A percentile compares a stretch with the other conserved stretches of the same genome.
These are phyloP conservation scores for Octopus sinensis DNA, from an alignment of 1,140 invertebrate genomes.

Conservation along the genomic window DNA sequence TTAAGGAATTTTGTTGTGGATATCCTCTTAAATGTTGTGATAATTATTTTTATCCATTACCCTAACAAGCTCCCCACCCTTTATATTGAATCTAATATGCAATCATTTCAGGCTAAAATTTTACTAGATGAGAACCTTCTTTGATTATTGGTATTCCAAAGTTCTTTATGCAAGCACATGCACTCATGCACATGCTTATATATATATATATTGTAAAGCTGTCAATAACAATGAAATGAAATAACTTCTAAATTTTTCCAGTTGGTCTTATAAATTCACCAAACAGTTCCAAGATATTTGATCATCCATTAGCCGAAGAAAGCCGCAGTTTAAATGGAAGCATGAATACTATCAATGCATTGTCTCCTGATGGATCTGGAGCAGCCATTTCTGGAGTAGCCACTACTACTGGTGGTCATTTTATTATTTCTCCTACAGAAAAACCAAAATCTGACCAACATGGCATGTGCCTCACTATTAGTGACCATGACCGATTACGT, in stretches of 20 bases:
- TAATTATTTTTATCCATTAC: no score
- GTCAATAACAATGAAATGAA: no score
- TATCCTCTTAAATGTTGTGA: no score
- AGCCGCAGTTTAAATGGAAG: conserved; percentile 22
- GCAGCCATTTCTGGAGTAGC: conserved; percentile 8
- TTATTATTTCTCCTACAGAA: conserved; percentile 15
- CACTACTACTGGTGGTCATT: conserved; percentile 7
- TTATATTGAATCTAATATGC: no score
- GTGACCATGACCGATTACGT: conserved; percentile 78
- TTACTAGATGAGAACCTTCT: no score
- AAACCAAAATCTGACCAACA: conserved; percentile 37
- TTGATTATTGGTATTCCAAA: no score
- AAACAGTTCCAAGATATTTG: conserved; percentile 32
- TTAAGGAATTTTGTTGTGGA: no score
- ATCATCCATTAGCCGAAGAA: conserved; percentile 58
- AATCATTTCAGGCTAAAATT: no score
- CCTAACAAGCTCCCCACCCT: no score
- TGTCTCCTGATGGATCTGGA: conserved; percentile 23
- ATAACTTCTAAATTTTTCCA: conserved; percentile 12
- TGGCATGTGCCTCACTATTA: conserved; percentile 73
- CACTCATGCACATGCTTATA: no score
- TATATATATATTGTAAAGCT: no score
- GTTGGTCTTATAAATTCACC: conserved; percentile 16
- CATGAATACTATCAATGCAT: conserved; percentile 22
- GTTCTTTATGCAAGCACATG: no score